Evolutionary conservation across 2,888 invertebrate genomes (phyloP).

Genomic region (Chironomus tentans): DNA sequence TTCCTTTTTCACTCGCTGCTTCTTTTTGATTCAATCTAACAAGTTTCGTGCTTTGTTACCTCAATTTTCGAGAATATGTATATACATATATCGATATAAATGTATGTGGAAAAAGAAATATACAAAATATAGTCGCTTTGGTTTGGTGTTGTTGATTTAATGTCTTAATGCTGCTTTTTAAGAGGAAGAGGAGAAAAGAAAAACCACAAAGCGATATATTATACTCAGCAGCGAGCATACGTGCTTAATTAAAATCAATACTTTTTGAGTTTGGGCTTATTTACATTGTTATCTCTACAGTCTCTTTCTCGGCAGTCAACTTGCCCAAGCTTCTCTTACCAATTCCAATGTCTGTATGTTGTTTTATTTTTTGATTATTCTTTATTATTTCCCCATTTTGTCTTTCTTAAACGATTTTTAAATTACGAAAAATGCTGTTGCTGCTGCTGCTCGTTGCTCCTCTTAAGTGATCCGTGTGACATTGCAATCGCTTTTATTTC

Average conservation of each 20-base stretch:
- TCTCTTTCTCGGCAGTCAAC: background rate
- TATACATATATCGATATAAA: background rate
- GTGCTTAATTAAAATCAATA: conserved; percentile 25
- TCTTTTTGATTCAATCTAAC: conserved; percentile 26
- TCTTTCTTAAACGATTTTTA: background rate
- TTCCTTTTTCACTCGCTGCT: conserved; percentile 24
- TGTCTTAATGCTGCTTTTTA: conserved; percentile 23
- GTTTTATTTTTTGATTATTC: background rate
- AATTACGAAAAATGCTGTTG: background rate
- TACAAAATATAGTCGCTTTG: conserved; percentile 25
- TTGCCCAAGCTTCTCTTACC: background rate
- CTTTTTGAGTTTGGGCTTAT: conserved; percentile 2
- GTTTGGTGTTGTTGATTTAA: conserved; percentile 22
- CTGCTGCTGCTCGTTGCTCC: background rate
- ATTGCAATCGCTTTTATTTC: background rate
- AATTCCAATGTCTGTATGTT: background rate
- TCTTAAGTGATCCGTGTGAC: background rate
- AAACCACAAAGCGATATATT: conserved; percentile 3
- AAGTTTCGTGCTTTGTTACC: conserved; percentile 27
- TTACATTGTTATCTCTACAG: conserved; percentile 21
- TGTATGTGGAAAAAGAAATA: background rate
- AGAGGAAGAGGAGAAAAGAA: background rate
- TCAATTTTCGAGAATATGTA: conserved; percentile 4
- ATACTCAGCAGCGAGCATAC: background rate
- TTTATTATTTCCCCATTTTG: background rate